Evolutionary conservation across 2,888 invertebrate species (phyloP).

Genomic region (Epinotia ramella): DNA sequence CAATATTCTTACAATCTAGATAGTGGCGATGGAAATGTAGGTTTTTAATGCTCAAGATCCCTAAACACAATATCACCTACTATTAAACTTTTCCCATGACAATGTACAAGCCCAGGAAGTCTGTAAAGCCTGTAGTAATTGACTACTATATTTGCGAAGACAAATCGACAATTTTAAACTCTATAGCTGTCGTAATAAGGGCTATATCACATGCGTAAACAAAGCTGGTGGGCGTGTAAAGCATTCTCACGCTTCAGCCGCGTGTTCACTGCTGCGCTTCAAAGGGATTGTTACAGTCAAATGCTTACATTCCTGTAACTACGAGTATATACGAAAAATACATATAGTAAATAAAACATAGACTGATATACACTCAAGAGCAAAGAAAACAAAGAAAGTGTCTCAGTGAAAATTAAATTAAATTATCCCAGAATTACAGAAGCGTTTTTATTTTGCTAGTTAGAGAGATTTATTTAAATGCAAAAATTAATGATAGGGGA

Average conservation of each 20-base stretch:
- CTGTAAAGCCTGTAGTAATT: constrained; percentile 48
- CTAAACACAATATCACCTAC: not conserved
- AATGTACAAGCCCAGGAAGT: not conserved
- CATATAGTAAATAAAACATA: too few species aligned
- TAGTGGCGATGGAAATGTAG: not conserved
- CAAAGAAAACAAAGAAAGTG: too few species aligned
- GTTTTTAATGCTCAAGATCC: too few species aligned
- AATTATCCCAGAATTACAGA: too few species aligned
- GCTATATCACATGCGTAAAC: not conserved
- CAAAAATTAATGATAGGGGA: too few species aligned
- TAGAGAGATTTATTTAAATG: too few species aligned
- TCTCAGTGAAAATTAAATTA: too few species aligned
- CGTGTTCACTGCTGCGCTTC: constrained; percentile 58
- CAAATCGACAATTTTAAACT: not conserved
- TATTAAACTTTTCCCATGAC: not conserved
- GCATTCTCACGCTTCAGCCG: constrained; percentile 25
- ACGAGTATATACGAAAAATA: not conserved
- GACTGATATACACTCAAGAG: too few species aligned
- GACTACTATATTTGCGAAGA: not conserved
- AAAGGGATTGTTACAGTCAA: constrained; percentile 52
- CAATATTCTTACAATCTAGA: not conserved
- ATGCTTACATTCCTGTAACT: constrained; percentile 7
- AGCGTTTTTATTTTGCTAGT: too few species aligned
- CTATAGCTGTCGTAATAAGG: not conserved
- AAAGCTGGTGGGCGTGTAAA: constrained; percentile 3